A percentile compares a stretch with the other conserved stretches of the same genome.
phyloP scores from a whole-genome alignment of 2,888 invertebrate species.

The Calliphora vomitoria region DNA sequence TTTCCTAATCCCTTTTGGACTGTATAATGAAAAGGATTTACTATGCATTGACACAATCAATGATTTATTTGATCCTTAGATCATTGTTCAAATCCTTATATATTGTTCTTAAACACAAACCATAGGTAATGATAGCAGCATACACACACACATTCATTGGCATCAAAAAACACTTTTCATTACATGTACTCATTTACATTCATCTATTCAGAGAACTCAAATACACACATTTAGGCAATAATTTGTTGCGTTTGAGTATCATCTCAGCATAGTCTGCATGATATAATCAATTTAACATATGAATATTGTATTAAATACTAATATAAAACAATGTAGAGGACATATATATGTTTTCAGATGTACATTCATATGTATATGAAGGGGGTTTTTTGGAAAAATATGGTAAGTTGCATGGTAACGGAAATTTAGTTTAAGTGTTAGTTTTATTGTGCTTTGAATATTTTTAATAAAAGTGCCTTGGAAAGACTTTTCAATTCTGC shows the following conservation, averaged over 20 bases:
- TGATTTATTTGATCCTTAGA: conserved; percentile 31
- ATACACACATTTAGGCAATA: neutral
- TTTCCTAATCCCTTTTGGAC: neutral
- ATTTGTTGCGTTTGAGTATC: conserved; percentile 1
- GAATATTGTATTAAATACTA: neutral
- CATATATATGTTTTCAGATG: too few relatives aligned
- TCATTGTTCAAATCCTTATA: conserved; percentile 12
- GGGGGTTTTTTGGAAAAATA: too few relatives aligned
- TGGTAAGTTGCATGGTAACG: too few relatives aligned
- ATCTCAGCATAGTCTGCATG: neutral
- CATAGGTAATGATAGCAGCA: neutral
- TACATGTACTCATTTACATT: conserved; percentile 34
- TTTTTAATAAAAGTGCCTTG: too few relatives aligned
- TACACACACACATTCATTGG: neutral
- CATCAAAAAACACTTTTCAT: neutral
- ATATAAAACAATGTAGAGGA: neutral
- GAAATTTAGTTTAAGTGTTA: too few relatives aligned
- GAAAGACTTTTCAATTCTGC: too few relatives aligned
- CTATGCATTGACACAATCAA: conserved; percentile 31
- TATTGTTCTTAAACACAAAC: neutral
- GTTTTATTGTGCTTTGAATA: too few relatives aligned
- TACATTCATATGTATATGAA: too few relatives aligned
- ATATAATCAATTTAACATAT: conserved; percentile 4
- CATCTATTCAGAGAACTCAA: conserved; percentile 25
- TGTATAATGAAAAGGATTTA: neutral